Evolutionary conservation across 2,888 invertebrate species (phyloP), one percentile per base, ranked within the genome.

Genomic region (Seira ritae): DNA sequence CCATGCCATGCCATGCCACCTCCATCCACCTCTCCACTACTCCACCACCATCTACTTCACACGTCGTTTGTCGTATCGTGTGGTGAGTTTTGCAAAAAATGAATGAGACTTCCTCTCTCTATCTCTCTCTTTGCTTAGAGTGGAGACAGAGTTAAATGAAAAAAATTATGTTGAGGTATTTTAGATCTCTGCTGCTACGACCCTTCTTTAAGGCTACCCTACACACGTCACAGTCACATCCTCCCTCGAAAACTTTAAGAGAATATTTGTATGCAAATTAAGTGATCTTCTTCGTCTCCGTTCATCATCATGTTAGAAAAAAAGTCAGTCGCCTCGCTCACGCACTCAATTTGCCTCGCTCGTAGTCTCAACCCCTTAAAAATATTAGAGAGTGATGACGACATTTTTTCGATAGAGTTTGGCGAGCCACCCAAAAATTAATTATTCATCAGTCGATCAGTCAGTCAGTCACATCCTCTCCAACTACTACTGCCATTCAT

Each of bases 401-500:
- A 42, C n/a, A n/a, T n/a, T n/a, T n/a, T n/a, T n/a, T n/a, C n/a
- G n/a, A n/a, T n/a, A n/a, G n/a, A n/a, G n/a, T n/a, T n/a, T 42
- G 42, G 12, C 12, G 42, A 42, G 42, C 42, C 42, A 42, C 42
- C 42, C 42, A 42, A 42, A 42, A 42, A 42, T 42, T 42, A 12
- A 4, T 42, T 8, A 42, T 42, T 42, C 42, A 42, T 42, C 42
- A 42, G 42, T 42, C 42, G n/a, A 42, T 42, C 42, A 42, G 42
- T 42, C 42, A 42, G 42, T 42, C 50, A 10, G 46, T 23, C 50
- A 55, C 71, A 50, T 50, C 74, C 42, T 8, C 6, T 31, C 24
- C 74, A 37, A 46, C 80, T 71, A 15, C 77, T 77, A 17, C 76
- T 70, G 62, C 69, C 77, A 42, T 74, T 70, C 80, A 74, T 69